A percentile compares a stretch with the other conserved stretches of the same genome.
Evolutionary conservation across 2,797 vertebrate genomes (phyloP).

Genomic region (Diplodus sargus): DNA sequence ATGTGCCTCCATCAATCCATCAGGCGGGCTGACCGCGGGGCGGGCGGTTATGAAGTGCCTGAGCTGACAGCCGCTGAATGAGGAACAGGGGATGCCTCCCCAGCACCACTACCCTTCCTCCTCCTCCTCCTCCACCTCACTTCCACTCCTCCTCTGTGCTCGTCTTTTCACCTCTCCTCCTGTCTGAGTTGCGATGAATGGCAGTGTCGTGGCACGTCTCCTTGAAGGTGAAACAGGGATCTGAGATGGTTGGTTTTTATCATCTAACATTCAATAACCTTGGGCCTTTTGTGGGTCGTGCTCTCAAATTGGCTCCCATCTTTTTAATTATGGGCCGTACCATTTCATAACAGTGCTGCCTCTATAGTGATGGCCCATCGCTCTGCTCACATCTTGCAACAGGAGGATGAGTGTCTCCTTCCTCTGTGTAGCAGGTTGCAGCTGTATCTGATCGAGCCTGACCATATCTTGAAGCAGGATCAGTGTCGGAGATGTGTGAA

Average conservation of each 20-base stretch:
- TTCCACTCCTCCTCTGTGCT: conserved; percentile 46
- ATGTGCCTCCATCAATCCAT: conserved; percentile 89
- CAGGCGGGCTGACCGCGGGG: conserved; percentile 81
- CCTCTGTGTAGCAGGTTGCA: conserved; percentile 52
- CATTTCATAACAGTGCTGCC: conserved; percentile 10
- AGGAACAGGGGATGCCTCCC: conserved; percentile 73
- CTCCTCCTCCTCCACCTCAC: conserved; percentile 55
- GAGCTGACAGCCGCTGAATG: conserved; percentile 81
- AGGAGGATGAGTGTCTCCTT: conserved; percentile 22
- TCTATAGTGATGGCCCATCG: neutral
- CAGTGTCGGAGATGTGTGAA: conserved; percentile 62
- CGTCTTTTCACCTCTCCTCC: conserved; percentile 45
- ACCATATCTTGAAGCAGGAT: conserved; percentile 64
- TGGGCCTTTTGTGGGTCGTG: neutral
- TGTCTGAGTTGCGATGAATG: conserved; percentile 53
- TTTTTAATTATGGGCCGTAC: neutral
- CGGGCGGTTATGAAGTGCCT: conserved; percentile 87
- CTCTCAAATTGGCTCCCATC: conserved; percentile 10
- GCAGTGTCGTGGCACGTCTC: conserved; percentile 13
- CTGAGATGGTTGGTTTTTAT: neutral
- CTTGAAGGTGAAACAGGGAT: conserved; percentile 33
- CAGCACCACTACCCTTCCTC: conserved; percentile 44
- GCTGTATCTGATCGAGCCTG: conserved; percentile 55
- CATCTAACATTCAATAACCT: conserved; percentile 11
- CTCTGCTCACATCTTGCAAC: conserved; percentile 33